Conservation (phyloP, 2,113 vertebrate genomes). For the Notiomystis cincta region DNA sequence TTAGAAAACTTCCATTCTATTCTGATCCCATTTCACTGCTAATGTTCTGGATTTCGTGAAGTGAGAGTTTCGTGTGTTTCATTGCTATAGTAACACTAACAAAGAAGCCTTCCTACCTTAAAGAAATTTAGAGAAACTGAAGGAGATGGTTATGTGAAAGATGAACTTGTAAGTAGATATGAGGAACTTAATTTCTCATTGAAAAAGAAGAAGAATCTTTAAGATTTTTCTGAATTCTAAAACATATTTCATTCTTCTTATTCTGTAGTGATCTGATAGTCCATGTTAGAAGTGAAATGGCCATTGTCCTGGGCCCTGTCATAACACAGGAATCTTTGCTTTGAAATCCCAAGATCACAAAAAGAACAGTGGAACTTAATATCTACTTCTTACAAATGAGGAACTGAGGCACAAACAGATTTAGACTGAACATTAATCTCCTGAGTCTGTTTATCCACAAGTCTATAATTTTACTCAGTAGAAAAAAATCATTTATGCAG, state of each 20-base stretch:
- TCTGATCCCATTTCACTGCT: background rate
- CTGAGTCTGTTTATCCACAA: background rate
- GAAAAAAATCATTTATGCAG: background rate
- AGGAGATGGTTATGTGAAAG: background rate
- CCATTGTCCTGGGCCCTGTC: background rate
- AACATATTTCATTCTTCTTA: background rate
- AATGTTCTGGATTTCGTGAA: background rate
- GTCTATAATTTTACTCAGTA: background rate
- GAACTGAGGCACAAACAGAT: background rate
- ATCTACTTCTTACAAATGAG: background rate
- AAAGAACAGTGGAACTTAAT: background rate
- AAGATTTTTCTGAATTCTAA: background rate
- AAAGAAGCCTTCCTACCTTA: background rate
- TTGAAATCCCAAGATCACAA: background rate
- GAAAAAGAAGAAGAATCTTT: background rate
- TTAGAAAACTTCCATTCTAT: background rate
- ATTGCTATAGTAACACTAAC: background rate
- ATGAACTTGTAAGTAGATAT: background rate
- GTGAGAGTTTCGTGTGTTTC: background rate
- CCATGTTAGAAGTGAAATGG: fast-evolving
- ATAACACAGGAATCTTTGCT: background rate
- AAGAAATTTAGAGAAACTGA: background rate
- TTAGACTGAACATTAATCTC: background rate
- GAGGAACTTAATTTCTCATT: background rate
- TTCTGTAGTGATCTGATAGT: background rate